A percentile compares a stretch with the other conserved stretches of the same genome.
Evolutionary conservation across 2,888 invertebrate genomes (phyloP).

Genomic region (Mimas tiliae): DNA sequence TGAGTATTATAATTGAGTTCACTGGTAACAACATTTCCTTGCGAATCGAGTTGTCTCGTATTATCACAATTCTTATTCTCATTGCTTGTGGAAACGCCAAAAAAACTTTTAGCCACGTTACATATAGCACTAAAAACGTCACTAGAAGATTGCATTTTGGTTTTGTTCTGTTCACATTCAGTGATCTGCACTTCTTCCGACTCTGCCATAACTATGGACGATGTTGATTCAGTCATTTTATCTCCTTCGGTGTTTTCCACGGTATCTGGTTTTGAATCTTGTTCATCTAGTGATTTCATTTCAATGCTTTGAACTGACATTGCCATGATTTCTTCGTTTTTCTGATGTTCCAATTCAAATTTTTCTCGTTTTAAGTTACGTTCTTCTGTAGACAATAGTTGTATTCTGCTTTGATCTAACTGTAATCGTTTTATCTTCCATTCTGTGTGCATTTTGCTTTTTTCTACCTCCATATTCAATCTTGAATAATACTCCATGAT

Average conservation of each 20-base stretch:
- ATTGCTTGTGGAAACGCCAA: constrained; percentile 53
- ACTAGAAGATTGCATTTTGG: constrained; percentile 50
- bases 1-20: constrained; percentile 46
- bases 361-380: constrained; percentile 84
- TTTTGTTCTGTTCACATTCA: constrained; percentile 45
- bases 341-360: constrained; percentile 72
- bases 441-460: constrained; percentile 81
- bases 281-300: constrained; percentile 52
- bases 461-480: constrained; percentile 85
- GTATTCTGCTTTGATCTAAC: constrained; percentile 73
- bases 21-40: constrained; percentile 64
- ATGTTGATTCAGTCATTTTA: constrained; percentile 41
- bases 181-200: constrained; percentile 38
- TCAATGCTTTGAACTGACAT: constrained; percentile 67
- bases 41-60: constrained; percentile 62
- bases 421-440: constrained; percentile 83
- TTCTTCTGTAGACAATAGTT: constrained; percentile 78
- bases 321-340: constrained; percentile 67
- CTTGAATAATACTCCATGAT: constrained; percentile 87
- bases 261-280: constrained; percentile 42
- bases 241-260: constrained; percentile 33
- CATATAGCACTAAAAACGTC: constrained; percentile 68
- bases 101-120: constrained; percentile 69
- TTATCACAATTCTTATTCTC: constrained; percentile 60
- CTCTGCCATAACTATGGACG: constrained; percentile 38